Base-by-base conservation (phyloP, 2,113 vertebrate genomes). In the Xyrauchen texanus region DNA sequence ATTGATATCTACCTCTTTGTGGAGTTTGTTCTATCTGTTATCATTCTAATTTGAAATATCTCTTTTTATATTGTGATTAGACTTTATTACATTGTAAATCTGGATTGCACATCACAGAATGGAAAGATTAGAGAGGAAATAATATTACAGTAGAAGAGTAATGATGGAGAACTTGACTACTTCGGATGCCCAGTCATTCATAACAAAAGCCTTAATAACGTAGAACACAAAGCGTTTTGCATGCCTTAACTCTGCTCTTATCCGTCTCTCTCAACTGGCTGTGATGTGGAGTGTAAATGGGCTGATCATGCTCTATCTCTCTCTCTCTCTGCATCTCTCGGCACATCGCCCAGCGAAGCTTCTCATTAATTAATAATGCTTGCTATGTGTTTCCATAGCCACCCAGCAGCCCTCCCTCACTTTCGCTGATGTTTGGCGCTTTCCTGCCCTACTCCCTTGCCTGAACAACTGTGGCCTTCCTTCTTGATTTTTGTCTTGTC, bases 321-420 rank as follows among this genome's bases (percentile, higher is more conserved):
- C 21, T 51, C 34, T 60, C 42, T 15, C 71, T 44, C 76, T 64
- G 55, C 57, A 76, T 70, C 66, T 53, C 42, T 62, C 51, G 49
- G 53, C 75, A 60, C n/a, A 21, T 69, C 44, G 52, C 62, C 66
- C 66, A 73, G 62, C 16, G 68, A 81, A 81, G 76, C 81, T 8
- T 70, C 60, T 81, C 67, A 66, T 60, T 71, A 76, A 83, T 81
- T 83, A 83, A 83, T 83, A 63, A 83, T 52, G 47, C 62, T 82
- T 79, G 78, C 45, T 65, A 21, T 70, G 84, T 76, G 88, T 88
- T 90, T 78, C 85, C 80, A 88, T 87, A 86, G 87, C 77, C 86
- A 88, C 85, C 8, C 71, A 85, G 81, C 77, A 57, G 21, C 21
- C 21, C 72, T 69, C 34, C 58, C 79, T 64, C 57, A 11, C 75